Base-by-base conservation (phyloP, 2,888 invertebrate species). In the Tipula helvola region DNA sequence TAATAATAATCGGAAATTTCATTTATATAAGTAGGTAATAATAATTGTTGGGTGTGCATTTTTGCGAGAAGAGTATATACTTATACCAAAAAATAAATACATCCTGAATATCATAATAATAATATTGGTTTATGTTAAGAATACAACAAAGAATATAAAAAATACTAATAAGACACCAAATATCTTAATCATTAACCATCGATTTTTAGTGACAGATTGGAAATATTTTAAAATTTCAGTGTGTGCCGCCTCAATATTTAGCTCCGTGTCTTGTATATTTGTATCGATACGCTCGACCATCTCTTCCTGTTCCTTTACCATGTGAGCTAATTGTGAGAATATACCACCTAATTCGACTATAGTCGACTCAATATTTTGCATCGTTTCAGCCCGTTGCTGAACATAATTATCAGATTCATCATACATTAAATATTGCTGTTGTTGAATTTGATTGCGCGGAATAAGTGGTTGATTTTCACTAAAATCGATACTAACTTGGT, bases 301-400 rank as follows among this genome's bases (percentile, higher is more conserved):
- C 93, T 99, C 99, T 91, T 99, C 99, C 91, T 92, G 92, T 87
- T 92, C 92, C 83, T 92, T 92, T 16, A 99, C 99, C 98, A 99
- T 98, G 90, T 96, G 96, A 4, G 97, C 97, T 88, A 98, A 91
- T 91, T 99, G 98, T 90, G 97, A 97, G 91, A 99, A 99, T 90
- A 99, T 99, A 12, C 97, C 97, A n/a, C 99, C 99, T 85, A 99
- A 92, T 91, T 99, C 99, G 13, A 99, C 98, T 89, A 99, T 99
- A 18, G 99, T 99, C 86, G 97, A 97, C 92, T 99, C 99, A 90
- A 99, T 99, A 91, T 97, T 98, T 91, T 99, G 98, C 99, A 99
- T 99, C 0, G 99, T 98, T 91, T 98, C 98, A 57, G 98, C 98
- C 89, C 99, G 94, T 89, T 96, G 96, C 90, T 97, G 96, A 71